These are phyloP conservation scores for Galleria mellonella DNA, from an alignment of 1,140 invertebrate genomes.

Conservation along the genomic window DNA sequence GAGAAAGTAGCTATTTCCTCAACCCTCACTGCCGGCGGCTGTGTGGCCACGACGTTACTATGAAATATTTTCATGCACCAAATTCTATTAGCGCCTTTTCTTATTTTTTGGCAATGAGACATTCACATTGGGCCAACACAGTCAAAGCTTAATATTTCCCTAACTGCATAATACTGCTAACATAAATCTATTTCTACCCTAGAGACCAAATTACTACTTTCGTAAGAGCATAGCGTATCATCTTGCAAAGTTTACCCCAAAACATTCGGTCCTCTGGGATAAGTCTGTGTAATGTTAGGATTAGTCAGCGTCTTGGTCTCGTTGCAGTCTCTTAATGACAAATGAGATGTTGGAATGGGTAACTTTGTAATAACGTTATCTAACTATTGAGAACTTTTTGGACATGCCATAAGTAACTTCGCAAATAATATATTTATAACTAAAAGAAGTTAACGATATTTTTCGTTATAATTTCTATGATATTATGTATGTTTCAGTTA, in stretches of 20 bases:
- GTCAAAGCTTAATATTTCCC: no score
- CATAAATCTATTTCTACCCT: background rate
- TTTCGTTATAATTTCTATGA: no score
- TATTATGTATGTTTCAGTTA: no score
- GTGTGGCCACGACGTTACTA: no score
- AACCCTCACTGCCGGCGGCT: background rate
- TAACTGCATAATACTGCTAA: no score
- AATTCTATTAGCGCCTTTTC: no score
- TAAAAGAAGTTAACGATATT: background rate
- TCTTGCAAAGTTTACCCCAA: slow-evolving; percentile 15
- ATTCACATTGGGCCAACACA: no score
- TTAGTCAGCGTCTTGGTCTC: slow-evolving; percentile 21
- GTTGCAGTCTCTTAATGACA: slow-evolving; percentile 24
- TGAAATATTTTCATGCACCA: no score
- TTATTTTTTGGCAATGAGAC: no score
- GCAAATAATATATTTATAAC: no score
- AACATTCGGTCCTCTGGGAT: slow-evolving; percentile 28
- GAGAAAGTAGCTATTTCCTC: slow-evolving; percentile 12
- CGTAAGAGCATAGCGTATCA: background rate
- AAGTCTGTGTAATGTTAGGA: slow-evolving; percentile 41
- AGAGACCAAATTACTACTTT: background rate
- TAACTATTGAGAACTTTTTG: slow-evolving; percentile 13
- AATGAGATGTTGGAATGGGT: slow-evolving; percentile 23
- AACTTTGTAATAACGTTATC: slow-evolving; percentile 16
- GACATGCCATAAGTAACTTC: slow-evolving; percentile 14